Base-by-base conservation (phyloP, 2,797 vertebrate genomes). In the Pangasius mekongensis region DNA sequence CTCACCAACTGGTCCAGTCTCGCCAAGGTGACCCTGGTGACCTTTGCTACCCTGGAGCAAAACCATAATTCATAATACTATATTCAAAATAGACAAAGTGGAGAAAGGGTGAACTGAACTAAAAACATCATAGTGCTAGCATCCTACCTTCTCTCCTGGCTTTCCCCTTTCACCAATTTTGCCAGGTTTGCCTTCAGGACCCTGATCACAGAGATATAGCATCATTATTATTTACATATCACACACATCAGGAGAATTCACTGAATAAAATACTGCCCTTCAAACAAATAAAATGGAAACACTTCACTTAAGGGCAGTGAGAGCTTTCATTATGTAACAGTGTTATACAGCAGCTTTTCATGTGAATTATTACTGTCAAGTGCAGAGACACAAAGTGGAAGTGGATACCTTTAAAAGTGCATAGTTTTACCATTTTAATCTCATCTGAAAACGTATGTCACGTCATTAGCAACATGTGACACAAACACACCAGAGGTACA, bases 121-220 rank as follows among this genome's bases (percentile, higher is more conserved):
- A 49, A 64, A 8, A 58, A 73, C 58, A 30, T 20, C 36, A 39
- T 10, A 11, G 9, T 47, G 84, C 88, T 88, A 33, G 36, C 11
- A 85, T 93, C 94, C 81, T 93, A 98, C 98, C 97, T 98, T 98
- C 92, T 95, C 93, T 93, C 98, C 98, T 36, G 90, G 94, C 91
- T 96, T 97, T 94, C 98, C 98, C 90, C 96, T 96, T 92, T 97
- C 97, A 0, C 98, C 98, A 86, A 96, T 96, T 92, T 94, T 96
- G 89, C 98, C 98, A 76, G 97, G 96, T 94, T 97, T 98, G 76
- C 98, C 98, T 96, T 99, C 98, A 77, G 96, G 97, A 91, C 98
- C 98, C 98, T 99, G 91, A 56, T 67, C 30, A 88, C 24, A 89
- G 8, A 91, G 20, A 83, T 67, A 56, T 7, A 62, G 11, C 24